Base-by-base conservation (phyloP, 2,888 invertebrate genomes). In the Smittia sp. region DNA sequence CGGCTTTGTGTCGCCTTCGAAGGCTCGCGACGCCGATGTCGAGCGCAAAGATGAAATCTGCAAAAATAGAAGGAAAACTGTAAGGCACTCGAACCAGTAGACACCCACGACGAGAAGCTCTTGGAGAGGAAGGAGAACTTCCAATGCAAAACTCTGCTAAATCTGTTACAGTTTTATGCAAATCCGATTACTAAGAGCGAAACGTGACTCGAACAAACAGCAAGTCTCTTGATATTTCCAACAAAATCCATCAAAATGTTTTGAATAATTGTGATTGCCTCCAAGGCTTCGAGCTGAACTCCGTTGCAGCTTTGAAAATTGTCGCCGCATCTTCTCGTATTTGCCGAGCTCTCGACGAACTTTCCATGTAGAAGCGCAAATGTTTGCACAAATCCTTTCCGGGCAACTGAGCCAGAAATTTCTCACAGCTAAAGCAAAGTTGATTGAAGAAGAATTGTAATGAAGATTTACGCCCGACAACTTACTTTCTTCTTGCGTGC, bases 401-500 rank as follows among this genome's bases (percentile, higher is more conserved):
- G n/a, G n/a, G n/a, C n/a, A n/a, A n/a, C n/a, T n/a, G n/a, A n/a
- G n/a, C n/a, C n/a, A n/a, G 9, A 32, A 32, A 32, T 32, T 9
- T 32, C 32, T 32, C 32, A 6, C 32, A 32, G 3, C 9, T 3
- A 46, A 46, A 46, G 15, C 46, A 15, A 46, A 3, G 46, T 46
- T 46, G 11, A 46, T 46, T 46, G 15, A 11, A 6, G n/a, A 46
- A 3, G n/a, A 11, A 15, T 6, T 15, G 15, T 11, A 46, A 46
- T 46, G 46, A 46, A 46, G 32, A 46, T 46, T 46, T 46, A 46
- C 46, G n/a, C n/a, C n/a, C n/a, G 46, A 46, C 46, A 25, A 72
- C 72, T 72, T 39, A 72, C 72, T 72, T 72, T 72, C 15, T 39
- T 72, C 62, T 54, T 72, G 9, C 62, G 58, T 38, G 69, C 20